Base-by-base conservation (phyloP, 2,797 vertebrate species). In the Mastacembelus armatus region DNA sequence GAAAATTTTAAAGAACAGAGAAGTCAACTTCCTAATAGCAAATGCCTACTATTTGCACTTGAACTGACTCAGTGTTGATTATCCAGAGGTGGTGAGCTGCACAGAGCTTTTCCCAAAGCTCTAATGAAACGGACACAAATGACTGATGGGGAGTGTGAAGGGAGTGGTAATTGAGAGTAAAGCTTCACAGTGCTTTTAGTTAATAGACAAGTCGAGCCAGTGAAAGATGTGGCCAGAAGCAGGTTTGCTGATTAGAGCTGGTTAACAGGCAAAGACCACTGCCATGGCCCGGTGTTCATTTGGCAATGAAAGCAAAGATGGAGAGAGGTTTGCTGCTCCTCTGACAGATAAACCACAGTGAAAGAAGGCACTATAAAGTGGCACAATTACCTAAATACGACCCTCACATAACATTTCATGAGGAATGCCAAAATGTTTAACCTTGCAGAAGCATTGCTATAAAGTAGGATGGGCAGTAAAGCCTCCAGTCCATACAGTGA, bases 81-180 rank as follows among this genome's bases (percentile, higher is more conserved):
- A 22, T 70, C 16, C 72, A 77, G 75, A 79, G 68, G 74, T 57
- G 66, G 77, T 32, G 68, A 56, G 27, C 52, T 32, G 43, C 45
- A 55, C 65, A 57, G 49, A 59, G 52, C 24, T 51, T 64, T 73
- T 74, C 80, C 82, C 80, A 80, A 61, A 80, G 82, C 85, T 78
- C 74, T 86, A 84, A 89, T 87, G 89, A 91, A 92, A 92, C 85
- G 52, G 88, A 86, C 81, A 71, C 66, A 77, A 35, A 61, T 92
- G 92, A 94, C 92, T 89, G 91, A 94, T 92, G 87, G 85, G 68
- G 63, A 79, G 79, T 66, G 68, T 88, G 83, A 88, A 84, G 91
- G 92, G 92, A 92, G 93, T 89, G 91, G 90, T 92, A 92, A 94
- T 94, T 91, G 91, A 89, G 88, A 94, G 88, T 88, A 93, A 91